Base-by-base conservation (phyloP, 2,888 invertebrate species). In the Anagyrus pseudococci region DNA sequence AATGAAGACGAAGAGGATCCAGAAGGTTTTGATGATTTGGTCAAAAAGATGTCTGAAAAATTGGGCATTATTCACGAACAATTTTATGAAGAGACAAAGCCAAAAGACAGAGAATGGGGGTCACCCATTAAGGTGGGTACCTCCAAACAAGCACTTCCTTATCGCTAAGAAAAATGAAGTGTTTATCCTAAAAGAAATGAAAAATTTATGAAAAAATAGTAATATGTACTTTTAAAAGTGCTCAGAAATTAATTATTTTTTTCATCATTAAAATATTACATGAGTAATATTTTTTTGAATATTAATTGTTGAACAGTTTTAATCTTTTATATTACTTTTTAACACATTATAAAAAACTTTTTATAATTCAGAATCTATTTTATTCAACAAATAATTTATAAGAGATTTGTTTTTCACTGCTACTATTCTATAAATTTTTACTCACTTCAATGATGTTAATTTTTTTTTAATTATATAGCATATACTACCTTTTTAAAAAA, bases 71-170 rank as follows among this genome's bases (percentile, higher is more conserved):
- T 70, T 25, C 71, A 73, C 46, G 69, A 74, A 50, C 20, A 54
- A 29, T 64, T 22, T n/a, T 4, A 10, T n/a, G 20, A 25, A 15
- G 49, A 13, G 17, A 29, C 20, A 20, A 17, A 37, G 67, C 23
- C 55, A 68, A 53, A 37, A 37, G 33, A 13, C 33, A 69, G 71
- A 67, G 69, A 72, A 66, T 78, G 75, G 78, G 78, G 77, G 69
- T 64, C 74, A 72, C 76, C 77, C 74, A 77, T 78, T 67, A 73
- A 78, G 78, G 78, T 78, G 73, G 75, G 78, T 78, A 77, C 72
- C 73, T 73, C 77, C 72, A 68, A 72, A 68, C 71, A 29, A 44
- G 71, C 67, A 70, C 67, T 64, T 57, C 60, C 41, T 56, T 56
- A 62, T 64, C 47, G 52, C 47, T 69, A 63, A 65, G 26, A 60